Evolutionary conservation across 2,797 vertebrate species (phyloP), one percentile per base, ranked within the genome.

Genomic region (Danio tinwini): DNA sequence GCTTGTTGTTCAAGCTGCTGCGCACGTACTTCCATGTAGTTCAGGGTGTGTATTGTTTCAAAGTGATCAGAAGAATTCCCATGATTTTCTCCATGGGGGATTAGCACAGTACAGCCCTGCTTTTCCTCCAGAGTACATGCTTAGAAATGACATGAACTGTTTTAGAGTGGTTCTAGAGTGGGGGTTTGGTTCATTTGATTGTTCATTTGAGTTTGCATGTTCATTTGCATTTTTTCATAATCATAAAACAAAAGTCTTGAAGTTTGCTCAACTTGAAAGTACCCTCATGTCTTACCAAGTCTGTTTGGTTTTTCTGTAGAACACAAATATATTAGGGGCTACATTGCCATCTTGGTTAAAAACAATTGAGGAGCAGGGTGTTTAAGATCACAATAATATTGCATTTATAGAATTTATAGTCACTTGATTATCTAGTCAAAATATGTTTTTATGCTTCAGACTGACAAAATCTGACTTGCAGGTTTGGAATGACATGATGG

Each of bases 61-160:
- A 59, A 12, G 29, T 45, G 70, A 52, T 80, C 64, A 81, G 50
- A 16, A 14, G 45, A 76, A 85, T 88, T 86, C 79, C 19, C 68
- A 79, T n/a, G 21, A 10, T 56, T n/a, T 8, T 73, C 80, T 82
- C 59, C 45, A 29, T 42, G 50, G 82, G 84, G 69, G 74, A 49
- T 74, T 78, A 71, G 61, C 37, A 61, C 13, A 6, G 64, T 10
- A 29, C 58, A 17, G 29, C 17, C 58, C 68, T 37, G 21, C 80
- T 64, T 21, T 65, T 80, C 56, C 63, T 40, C 29, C 19, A 3
- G 62, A 47, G 44, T 13, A 65, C 17, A 9, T 2, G 21, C 16
- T 80, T 6, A 5, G 2, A 6, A 39, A 19, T 5, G 39, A 19
- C 21, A 50, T 16, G 40, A 77, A 56, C 61, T 1, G 11, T 16